Conservation (phyloP, 2,797 vertebrate species). For the Semotilus atromaculatus region DNA sequence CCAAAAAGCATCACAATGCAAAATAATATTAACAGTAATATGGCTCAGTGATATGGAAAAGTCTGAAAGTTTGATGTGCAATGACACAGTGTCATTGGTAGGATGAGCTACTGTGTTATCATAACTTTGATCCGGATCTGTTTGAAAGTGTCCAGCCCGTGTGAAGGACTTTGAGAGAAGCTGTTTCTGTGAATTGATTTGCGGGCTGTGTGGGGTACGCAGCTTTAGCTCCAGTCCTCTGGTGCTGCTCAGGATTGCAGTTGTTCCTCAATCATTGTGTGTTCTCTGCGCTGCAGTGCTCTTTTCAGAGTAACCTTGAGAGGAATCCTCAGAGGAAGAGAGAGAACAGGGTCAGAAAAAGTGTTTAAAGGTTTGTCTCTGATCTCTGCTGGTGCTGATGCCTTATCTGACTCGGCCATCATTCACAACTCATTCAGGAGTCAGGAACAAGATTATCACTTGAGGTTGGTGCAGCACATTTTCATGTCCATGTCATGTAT, state of each 20-base stretch:
- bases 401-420: constrained; percentile 25
- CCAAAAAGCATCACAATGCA: neutral
- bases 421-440: constrained; percentile 4
- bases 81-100: neutral
- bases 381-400: constrained; percentile 9
- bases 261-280: constrained; percentile 22
- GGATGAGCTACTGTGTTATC: no score
- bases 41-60: neutral
- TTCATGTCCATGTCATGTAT: neutral
- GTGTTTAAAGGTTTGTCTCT: constrained; percentile 3
- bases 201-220: neutral
- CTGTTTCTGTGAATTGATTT: constrained; percentile 25
- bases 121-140: neutral
- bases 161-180: neutral
- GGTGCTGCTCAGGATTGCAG: constrained; percentile 28
- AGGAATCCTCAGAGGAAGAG: constrained; percentile 49
- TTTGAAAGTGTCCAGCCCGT: neutral
- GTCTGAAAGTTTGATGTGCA: neutral
- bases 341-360: constrained; percentile 29
- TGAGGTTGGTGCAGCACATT: neutral
- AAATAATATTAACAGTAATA: neutral
- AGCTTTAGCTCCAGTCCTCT: neutral
- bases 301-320: constrained; percentile 52
- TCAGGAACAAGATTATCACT: neutral
- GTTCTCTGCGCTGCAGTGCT: constrained; percentile 17